phyloP scores from a whole-genome alignment of 2,113 vertebrate genomes.

The Cranoglanis bouderius region DNA sequence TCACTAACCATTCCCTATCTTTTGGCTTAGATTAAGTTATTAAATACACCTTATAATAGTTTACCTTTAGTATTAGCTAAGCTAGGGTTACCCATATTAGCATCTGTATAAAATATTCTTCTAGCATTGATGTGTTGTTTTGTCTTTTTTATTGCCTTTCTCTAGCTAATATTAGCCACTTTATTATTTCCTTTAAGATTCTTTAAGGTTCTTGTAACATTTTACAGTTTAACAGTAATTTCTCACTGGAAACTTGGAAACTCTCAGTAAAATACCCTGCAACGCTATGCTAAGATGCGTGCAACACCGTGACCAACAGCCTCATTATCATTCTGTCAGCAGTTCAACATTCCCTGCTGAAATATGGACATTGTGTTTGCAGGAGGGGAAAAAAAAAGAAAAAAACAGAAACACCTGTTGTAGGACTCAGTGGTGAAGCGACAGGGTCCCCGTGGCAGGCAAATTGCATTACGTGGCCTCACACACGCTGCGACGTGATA shows the following conservation, averaged over 20 bases:
- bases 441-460: slow-evolving; percentile 52
- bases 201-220: background rate
- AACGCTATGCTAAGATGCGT: background rate
- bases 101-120: background rate
- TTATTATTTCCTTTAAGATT: background rate
- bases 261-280: background rate
- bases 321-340: slow-evolving; percentile 52
- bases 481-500: slow-evolving; percentile 72
- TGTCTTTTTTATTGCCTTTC: background rate
- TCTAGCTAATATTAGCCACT: background rate
- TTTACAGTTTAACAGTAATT: background rate
- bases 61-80: background rate
- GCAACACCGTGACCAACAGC: slow-evolving; percentile 26
- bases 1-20: background rate
- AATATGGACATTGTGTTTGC: slow-evolving; percentile 40
- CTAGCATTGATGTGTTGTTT: background rate
- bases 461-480: slow-evolving; percentile 67
- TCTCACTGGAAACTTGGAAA: background rate
- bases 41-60: background rate
- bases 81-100: background rate
- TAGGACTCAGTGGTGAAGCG: slow-evolving; percentile 55
- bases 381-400: background rate
- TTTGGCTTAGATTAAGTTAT: background rate
- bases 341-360: slow-evolving; percentile 31
- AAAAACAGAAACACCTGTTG: slow-evolving; percentile 66